phyloP scores from a whole-genome alignment of 2,113 vertebrate species.

The Pycnonotus jocosus region DNA sequence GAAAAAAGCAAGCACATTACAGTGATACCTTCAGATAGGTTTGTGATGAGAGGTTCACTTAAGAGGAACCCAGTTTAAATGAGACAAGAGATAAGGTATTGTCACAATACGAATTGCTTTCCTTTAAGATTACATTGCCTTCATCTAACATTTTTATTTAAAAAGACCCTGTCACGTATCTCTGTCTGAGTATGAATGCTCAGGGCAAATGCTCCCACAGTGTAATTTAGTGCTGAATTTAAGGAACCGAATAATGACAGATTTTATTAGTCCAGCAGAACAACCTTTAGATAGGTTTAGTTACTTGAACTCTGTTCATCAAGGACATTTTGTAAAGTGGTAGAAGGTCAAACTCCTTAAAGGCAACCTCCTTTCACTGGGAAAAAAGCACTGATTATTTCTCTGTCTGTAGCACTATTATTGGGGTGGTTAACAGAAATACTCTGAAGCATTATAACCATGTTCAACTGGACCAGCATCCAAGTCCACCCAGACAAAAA shows the following conservation, averaged over 20 bases:
- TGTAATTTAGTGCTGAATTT: background rate
- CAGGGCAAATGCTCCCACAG: background rate
- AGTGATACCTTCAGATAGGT: background rate
- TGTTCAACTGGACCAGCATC: background rate
- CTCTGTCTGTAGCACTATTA: background rate
- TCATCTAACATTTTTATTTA: background rate
- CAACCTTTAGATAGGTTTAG: conserved; percentile 5
- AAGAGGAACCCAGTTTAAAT: background rate
- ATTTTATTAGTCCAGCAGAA: conserved; percentile 6
- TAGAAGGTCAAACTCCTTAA: background rate
- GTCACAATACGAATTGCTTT: background rate
- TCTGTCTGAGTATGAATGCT: background rate
- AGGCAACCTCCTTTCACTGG: background rate
- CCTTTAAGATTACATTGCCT: background rate
- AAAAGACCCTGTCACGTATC: background rate
- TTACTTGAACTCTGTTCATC: background rate
- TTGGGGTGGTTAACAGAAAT: background rate
- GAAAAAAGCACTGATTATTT: background rate
- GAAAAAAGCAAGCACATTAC: background rate
- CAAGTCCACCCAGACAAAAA: background rate
- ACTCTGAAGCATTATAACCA: background rate
- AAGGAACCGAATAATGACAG: background rate
- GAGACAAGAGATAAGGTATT: background rate
- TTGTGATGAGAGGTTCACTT: background rate
- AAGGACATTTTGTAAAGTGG: background rate